These are phyloP conservation scores for Rhinolophus ferrumequinum DNA, from an alignment of 2,113 vertebrate species.

Conservation along the genomic window DNA sequence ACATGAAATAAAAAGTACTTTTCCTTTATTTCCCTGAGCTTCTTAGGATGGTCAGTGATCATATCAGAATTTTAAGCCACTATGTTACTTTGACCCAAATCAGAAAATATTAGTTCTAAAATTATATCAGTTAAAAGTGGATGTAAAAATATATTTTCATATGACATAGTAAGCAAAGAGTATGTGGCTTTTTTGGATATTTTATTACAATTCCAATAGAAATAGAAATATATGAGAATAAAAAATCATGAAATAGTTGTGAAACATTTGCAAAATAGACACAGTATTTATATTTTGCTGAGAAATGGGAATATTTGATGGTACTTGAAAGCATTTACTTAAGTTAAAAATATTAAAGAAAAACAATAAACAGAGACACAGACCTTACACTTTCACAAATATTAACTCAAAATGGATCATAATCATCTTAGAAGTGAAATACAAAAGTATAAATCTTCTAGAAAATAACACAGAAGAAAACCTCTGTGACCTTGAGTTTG, in stretches of 20 bases:
- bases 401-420: too few species aligned
- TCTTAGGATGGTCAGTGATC: too few species aligned
- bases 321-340: not conserved
- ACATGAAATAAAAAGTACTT: too few species aligned
- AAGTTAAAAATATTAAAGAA: not conserved
- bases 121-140: too few species aligned
- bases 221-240: not conserved
- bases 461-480: too few species aligned
- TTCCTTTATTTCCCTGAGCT: too few species aligned
- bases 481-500: too few species aligned
- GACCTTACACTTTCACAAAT: not conserved
- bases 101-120: too few species aligned
- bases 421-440: too few species aligned
- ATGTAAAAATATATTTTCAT: not conserved
- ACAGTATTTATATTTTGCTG: not conserved
- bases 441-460: too few species aligned
- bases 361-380: not conserved
- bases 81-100: too few species aligned
- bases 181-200: not conserved
- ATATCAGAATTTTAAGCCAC: too few species aligned
- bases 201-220: not conserved
- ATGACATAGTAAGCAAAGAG: not conserved
- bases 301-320: not conserved
- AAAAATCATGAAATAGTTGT: not conserved
- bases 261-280: not conserved